Evolutionary conservation across 2,113 vertebrate species (phyloP).

Genomic region (Pogona vitticeps): DNA sequence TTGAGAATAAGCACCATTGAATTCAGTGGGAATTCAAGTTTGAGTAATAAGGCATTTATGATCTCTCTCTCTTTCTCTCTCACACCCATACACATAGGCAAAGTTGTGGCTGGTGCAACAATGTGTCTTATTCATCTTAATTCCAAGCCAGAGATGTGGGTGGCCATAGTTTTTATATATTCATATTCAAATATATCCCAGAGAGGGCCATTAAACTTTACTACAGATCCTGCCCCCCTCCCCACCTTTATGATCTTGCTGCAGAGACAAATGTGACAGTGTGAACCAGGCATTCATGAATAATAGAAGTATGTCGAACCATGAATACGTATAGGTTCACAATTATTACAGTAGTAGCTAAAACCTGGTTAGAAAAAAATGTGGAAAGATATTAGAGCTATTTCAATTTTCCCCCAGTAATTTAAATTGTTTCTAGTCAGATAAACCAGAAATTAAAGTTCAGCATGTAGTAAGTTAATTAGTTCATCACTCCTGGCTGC

Average conservation of each 20-base stretch:
- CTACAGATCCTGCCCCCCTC: neutral
- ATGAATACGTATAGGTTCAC: neutral
- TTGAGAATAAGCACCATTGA: too few species aligned
- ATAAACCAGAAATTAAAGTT: conserved; percentile 49
- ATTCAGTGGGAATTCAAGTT: too few species aligned
- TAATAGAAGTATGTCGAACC: conserved; percentile 1
- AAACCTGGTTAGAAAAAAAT: conserved; percentile 7
- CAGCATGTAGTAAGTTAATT: conserved; percentile 34
- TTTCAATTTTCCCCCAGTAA: neutral
- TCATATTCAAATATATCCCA: neutral
- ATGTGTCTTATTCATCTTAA: too few species aligned
- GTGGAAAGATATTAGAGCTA: neutral
- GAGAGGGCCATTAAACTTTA: neutral
- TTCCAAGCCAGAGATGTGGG: too few species aligned
- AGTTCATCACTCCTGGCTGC: conserved; percentile 40
- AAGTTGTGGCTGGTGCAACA: too few species aligned
- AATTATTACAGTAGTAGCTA: neutral
- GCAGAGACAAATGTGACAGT: neutral
- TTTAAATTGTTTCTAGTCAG: conserved; percentile 37
- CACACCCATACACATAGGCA: too few species aligned
- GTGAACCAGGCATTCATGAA: neutral
- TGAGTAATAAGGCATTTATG: too few species aligned
- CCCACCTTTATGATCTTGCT: neutral
- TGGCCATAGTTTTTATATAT: neutral
- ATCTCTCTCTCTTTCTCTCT: too few species aligned